Base-by-base conservation (phyloP, 2,888 invertebrate species). In the Oxytorus armatus region DNA sequence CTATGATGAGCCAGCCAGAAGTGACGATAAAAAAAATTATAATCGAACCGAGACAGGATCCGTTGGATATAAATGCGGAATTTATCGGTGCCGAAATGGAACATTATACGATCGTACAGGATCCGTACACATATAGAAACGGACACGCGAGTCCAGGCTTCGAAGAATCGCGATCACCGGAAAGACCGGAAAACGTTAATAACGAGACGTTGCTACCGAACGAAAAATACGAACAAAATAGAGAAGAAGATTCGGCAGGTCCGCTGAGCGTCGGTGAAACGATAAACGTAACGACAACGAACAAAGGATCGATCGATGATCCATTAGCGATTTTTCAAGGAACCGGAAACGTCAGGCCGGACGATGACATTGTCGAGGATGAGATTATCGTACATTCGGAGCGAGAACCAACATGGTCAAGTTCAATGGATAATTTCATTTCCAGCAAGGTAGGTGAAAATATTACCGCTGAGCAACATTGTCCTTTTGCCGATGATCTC, bases 71-170 rank as follows among this genome's bases (percentile, higher is more conserved):
- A 3, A 91, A 87, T 33, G 69, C 85, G 0, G 88, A 90, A n/a
- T 90, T 91, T 57, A 90, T 91, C 8, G 86, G 85, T 0, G 88
- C 88, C 3, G 91, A 92, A 65, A 87, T 86, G 70, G 85, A 89
- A 0, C 89, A 91, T 25, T 88, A 88, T 51, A 82, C 85, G 0
- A 11, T 89, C 29, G 86, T 86, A 0, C 87, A 88, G 23, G 89
- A 89, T 33, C 85, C 88, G 1, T 88, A 88, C 23, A 84, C 85
- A 16, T 89, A 88, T 53, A 88, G 87, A 42, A 90, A 91, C 47
- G 90, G 89, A 0, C 88, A 89, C 78, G 81, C 73, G 3, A 86
- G 83, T 2, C 84, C 86, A 0, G 59, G 33, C 16, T 39, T 65
- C 10, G 44, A 8, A 0, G 70, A 79, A 25, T 76, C 80, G 21